Evolutionary conservation across 2,113 vertebrate species (phyloP), one percentile per base, ranked within the genome.

Genomic region (Ctenomys sociabilis): DNA sequence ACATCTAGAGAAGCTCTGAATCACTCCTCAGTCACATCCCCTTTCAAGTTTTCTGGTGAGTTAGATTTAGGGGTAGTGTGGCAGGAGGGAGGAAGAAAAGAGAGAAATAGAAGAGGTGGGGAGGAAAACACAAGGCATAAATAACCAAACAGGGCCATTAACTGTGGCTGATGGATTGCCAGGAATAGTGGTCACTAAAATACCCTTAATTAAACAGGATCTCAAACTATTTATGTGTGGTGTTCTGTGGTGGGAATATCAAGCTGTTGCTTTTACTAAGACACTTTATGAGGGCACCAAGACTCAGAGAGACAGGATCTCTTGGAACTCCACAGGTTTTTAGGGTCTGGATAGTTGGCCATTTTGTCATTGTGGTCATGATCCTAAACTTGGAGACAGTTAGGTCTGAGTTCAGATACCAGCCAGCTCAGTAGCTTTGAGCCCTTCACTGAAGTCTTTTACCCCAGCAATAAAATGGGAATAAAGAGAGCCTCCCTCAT

Each of bases 131-230:
- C 28, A 66, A 84, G 75, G 93, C 93, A 92, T 85, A 97, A 98
- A 64, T 96, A 97, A 97, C 80, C 93, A 96, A 96, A 82, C 78
- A 92, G 93, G 14, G 92, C 91, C 97, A 94, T 68, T 89, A 96
- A 91, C 92, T 93, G 32, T 97, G 97, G 97, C 93, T 96, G 97
- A 98, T 96, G 94, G 77, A 94, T 90, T 97, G 91, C 96, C 96
- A 88, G 81, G 96, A 98, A 97, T 61, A 97, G 90, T 68, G 96
- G 92, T 96, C 66, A 6, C 94, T 98, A 97, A 96, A 98, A 91
- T 94, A 95, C 57, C 64, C 0, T 83, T 85, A 96, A 98, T 98
- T 98, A 98, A 97, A 96, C 66, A 96, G 88, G 96, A 94, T 96
- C 97, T 68, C 78, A 96, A 97, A 96, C 85, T 94, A 88, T 95